phyloP scores from a whole-genome alignment of 2,888 invertebrate species.

The Plebejus argus region DNA sequence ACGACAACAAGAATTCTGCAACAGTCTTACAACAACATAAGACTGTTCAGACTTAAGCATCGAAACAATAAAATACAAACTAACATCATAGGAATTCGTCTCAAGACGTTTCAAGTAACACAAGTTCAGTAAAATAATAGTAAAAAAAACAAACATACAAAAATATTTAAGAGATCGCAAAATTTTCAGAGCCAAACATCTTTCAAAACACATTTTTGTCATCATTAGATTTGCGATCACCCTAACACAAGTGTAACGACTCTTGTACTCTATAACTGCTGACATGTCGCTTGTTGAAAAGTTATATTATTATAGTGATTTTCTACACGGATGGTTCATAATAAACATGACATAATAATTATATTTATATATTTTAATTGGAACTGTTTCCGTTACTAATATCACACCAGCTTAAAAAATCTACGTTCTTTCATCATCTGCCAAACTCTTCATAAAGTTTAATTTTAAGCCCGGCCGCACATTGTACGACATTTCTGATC shows the following conservation, averaged over 20 bases:
- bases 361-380: too few relatives aligned
- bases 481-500: too few relatives aligned
- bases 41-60: conserved; percentile 2
- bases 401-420: too few relatives aligned
- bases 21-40: conserved; percentile 12
- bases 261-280: neutral
- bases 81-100: conserved; percentile 25
- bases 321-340: too few relatives aligned
- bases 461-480: too few relatives aligned
- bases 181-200: neutral
- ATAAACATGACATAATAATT: too few relatives aligned
- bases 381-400: too few relatives aligned
- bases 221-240: neutral
- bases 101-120: conserved; percentile 13
- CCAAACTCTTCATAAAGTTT: too few relatives aligned
- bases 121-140: conserved; percentile 13
- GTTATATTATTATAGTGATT: too few relatives aligned
- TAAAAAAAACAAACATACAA: conserved; percentile 11
- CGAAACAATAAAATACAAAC: conserved; percentile 23
- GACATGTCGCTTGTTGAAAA: neutral
- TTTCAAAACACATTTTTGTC: neutral
- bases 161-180: conserved; percentile 6
- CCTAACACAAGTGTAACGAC: neutral
- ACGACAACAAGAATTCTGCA: conserved; percentile 3
- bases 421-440: too few relatives aligned